Evolutionary conservation across 1,140 invertebrate species (phyloP).

Genomic region (Microvelia longipes): DNA sequence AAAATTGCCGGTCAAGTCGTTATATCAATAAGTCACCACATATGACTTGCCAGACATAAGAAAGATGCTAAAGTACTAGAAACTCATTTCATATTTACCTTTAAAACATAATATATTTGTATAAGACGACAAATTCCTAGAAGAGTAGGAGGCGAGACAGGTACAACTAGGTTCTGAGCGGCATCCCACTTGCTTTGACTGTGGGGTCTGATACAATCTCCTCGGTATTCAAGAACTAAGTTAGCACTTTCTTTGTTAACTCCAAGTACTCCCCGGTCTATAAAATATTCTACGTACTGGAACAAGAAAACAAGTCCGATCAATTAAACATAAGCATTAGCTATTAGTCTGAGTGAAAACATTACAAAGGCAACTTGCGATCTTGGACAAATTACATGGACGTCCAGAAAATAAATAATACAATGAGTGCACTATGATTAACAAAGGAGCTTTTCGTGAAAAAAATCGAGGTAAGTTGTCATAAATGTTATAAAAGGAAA

Average conservation of each 20-base stretch:
- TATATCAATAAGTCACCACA: no score
- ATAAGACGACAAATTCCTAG: conserved; percentile 57
- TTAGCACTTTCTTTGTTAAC: conserved; percentile 55
- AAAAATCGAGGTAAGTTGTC: no score
- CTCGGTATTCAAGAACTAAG: conserved; percentile 54
- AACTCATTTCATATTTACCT: conserved; percentile 37
- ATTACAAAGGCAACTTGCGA: not conserved
- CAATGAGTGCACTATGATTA: no score
- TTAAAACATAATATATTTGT: conserved; percentile 64
- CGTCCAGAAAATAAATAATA: no score
- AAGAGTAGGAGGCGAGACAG: conserved; percentile 63
- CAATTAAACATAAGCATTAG: conserved; percentile 2
- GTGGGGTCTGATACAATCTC: conserved; percentile 44
- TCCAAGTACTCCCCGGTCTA: conserved; percentile 61
- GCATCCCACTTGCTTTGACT: conserved; percentile 49
- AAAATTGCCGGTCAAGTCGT: no score
- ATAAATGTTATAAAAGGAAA: no score
- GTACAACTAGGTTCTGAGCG: conserved; percentile 48
- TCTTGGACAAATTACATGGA: not conserved
- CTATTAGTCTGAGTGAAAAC: not conserved
- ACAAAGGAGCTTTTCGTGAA: no score
- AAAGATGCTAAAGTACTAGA: no score
- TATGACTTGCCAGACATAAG: no score
- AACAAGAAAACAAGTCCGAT: no score
- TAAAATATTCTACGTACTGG: conserved; percentile 64